Conservation (phyloP, 2,888 invertebrate genomes). For the Catocala sponsa region DNA sequence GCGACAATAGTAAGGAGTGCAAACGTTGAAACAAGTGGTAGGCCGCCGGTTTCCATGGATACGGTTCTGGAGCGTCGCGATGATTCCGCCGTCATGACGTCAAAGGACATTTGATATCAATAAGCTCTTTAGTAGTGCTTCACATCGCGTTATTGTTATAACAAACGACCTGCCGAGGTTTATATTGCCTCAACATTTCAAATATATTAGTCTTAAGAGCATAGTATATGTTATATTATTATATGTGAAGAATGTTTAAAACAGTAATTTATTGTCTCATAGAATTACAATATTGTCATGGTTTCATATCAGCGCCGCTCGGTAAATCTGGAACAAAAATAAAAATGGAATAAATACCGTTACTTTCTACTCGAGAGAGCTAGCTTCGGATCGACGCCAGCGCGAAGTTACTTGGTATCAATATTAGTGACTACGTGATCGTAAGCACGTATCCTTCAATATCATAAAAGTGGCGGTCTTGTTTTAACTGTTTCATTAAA, state of each 20-base stretch:
- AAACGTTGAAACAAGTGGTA: conserved; percentile 82
- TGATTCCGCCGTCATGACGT: conserved; percentile 72
- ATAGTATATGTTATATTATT: conserved; percentile 40
- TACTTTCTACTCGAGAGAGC: conserved; percentile 23
- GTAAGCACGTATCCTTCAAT: background rate
- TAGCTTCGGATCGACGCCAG: conserved; percentile 26
- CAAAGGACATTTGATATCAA: conserved; percentile 63
- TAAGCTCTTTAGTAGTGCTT: conserved; percentile 52
- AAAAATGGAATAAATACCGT: conserved; percentile 26
- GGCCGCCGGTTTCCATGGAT: conserved; percentile 80
- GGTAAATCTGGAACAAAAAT: conserved; percentile 72
- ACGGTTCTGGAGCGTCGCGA: conserved; percentile 67
- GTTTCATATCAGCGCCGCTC: conserved; percentile 51
- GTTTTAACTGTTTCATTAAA: conserved; percentile 20
- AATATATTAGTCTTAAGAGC: conserved; percentile 35
- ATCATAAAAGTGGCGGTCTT: conserved; percentile 9
- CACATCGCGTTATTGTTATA: conserved; percentile 64
- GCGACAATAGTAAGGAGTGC: conserved; percentile 83
- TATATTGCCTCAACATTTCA: conserved; percentile 56
- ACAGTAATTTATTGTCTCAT: conserved; percentile 57
- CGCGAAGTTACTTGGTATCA: conserved; percentile 7
- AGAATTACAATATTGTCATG: conserved; percentile 59
- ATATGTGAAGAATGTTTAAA: conserved; percentile 33
- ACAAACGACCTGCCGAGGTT: conserved; percentile 54
- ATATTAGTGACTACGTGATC: conserved; percentile 7